A percentile compares a stretch with the other conserved stretches of the same genome.
These are phyloP conservation scores for Sclerurus mexicanus DNA, from an alignment of 2,113 vertebrate species.

Conservation along the genomic window DNA sequence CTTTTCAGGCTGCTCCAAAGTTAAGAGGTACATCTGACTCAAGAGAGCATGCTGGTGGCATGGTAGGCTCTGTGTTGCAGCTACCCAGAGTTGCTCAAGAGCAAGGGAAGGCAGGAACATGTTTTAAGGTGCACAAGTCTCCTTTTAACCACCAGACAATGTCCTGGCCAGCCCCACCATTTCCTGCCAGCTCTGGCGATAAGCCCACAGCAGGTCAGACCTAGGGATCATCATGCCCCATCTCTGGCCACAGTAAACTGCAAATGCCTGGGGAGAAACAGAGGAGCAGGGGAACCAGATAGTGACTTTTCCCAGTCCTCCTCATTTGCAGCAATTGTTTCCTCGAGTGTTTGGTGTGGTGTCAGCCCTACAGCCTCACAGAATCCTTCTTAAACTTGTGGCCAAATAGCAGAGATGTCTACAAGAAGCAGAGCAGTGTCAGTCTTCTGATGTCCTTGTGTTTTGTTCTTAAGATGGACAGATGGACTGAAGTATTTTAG, in stretches of 20 bases:
- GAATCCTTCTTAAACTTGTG: neutral
- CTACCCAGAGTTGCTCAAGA: accelerated
- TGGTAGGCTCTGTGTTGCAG: neutral
- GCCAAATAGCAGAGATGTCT: neutral
- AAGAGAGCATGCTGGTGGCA: neutral
- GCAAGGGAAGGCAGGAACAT: accelerated
- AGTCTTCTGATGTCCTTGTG: neutral
- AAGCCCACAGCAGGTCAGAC: neutral
- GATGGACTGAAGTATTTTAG: neutral
- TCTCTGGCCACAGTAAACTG: neutral
- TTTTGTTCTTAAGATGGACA: neutral
- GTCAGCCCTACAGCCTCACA: neutral
- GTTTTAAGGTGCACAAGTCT: neutral
- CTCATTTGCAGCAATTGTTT: neutral
- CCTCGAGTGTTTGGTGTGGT: neutral
- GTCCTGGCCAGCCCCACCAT: neutral
- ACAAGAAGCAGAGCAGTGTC: neutral
- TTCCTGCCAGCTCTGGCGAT: conserved; percentile 6
- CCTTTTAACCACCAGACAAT: neutral
- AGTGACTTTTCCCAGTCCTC: neutral
- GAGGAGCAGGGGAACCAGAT: neutral
- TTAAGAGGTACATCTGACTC: neutral
- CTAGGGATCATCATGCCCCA: neutral
- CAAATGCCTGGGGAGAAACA: neutral
- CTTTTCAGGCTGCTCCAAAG: neutral